Evolutionary conservation across 2,888 invertebrate species (phyloP).

Genomic region (Cephalotes varians): DNA sequence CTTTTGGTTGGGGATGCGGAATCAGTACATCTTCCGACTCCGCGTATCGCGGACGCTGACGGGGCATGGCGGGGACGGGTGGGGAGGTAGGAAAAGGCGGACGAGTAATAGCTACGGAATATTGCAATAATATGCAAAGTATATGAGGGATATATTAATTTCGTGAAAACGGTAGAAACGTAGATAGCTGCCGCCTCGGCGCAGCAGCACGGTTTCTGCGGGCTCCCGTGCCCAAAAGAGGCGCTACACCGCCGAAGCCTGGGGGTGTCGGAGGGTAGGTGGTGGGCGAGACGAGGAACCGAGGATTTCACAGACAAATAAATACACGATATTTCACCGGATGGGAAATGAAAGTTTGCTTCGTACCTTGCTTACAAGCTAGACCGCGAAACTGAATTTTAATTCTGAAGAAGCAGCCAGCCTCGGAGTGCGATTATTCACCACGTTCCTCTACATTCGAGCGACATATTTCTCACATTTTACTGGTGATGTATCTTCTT

Average conservation of each 20-base stretch:
- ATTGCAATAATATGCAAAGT: constrained; percentile 86
- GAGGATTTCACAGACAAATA: constrained; percentile 84
- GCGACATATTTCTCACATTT: constrained; percentile 33
- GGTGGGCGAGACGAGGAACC: constrained; percentile 80
- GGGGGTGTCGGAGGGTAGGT: constrained; percentile 67
- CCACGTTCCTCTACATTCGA: constrained; percentile 32
- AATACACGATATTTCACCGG: constrained; percentile 85
- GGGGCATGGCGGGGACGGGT: constrained; percentile 50
- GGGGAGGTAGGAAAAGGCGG: constrained; percentile 77
- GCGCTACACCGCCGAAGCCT: constrained; percentile 71
- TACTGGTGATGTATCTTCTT: neutral
- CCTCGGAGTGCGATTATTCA: constrained; percentile 45
- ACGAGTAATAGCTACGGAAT: constrained; percentile 84
- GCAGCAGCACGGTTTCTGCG: constrained; percentile 72
- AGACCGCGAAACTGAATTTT: constrained; percentile 83
- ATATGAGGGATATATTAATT: constrained; percentile 86
- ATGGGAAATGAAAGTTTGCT: constrained; percentile 84
- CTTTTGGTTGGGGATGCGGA: constrained; percentile 70
- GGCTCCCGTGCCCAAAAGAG: constrained; percentile 80
- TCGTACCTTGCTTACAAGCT: constrained; percentile 77
- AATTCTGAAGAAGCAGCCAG: constrained; percentile 77
- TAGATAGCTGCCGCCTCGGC: constrained; percentile 77
- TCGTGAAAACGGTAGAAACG: constrained; percentile 84
- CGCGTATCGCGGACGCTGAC: constrained; percentile 54
- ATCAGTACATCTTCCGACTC: constrained; percentile 67